phyloP scores from a whole-genome alignment of 1,140 invertebrate genomes.

The Diabrotica virgifera region DNA sequence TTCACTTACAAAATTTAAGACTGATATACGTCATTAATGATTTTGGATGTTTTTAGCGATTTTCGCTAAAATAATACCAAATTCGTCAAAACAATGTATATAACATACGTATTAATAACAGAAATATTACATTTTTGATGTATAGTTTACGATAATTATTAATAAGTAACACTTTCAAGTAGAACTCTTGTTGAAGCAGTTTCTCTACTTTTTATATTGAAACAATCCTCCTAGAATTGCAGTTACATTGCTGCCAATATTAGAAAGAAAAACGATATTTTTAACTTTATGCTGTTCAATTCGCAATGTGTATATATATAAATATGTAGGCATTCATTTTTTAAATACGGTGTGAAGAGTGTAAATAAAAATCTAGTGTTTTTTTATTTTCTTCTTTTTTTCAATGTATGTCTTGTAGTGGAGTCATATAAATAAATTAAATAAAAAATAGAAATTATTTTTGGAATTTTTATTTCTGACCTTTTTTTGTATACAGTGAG shows the following conservation, averaged over 20 bases:
- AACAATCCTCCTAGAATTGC: neutral
- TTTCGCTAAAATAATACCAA: too few species aligned
- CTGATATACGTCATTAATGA: too few species aligned
- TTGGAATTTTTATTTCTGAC: too few species aligned
- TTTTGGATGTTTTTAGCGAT: too few species aligned
- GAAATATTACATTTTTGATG: conserved; percentile 8
- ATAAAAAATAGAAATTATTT: conserved; percentile 21
- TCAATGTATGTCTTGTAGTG: conserved; percentile 33
- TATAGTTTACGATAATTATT: too few species aligned
- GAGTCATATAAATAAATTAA: conserved; percentile 35
- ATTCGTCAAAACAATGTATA: too few species aligned
- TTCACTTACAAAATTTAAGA: too few species aligned
- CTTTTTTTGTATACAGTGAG: too few species aligned
- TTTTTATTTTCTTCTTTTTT: conserved; percentile 37
- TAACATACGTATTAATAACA: too few species aligned
- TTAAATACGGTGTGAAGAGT: conserved; percentile 38
- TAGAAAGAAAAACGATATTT: conserved; percentile 27
- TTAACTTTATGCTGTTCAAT: conserved; percentile 34
- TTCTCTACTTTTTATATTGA: conserved; percentile 21
- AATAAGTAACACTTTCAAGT: too few species aligned
- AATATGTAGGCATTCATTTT: conserved; percentile 35
- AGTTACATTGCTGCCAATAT: conserved; percentile 3
- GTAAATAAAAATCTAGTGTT: conserved; percentile 44
- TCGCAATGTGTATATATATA: conserved; percentile 38
- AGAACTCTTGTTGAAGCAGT: too few species aligned